These are phyloP conservation scores for Catharus bicknelli DNA, from an alignment of 2,113 vertebrate species.

Conservation along the genomic window DNA sequence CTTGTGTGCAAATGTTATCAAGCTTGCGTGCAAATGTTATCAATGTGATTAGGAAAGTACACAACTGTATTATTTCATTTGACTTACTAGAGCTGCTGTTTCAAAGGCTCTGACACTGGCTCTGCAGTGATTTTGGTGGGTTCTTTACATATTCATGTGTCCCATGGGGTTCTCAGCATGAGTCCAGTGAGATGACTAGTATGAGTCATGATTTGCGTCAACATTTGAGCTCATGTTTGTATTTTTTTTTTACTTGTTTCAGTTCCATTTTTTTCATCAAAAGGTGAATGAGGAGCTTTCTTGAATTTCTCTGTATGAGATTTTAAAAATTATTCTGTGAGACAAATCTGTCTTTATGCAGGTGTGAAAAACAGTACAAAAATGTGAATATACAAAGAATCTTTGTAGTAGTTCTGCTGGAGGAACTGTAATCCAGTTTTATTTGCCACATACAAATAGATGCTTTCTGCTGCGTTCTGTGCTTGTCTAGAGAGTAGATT, in stretches of 20 bases:
- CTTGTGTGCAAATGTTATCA: background rate
- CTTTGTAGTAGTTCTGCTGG: background rate
- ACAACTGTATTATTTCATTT: background rate
- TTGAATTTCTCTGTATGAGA: background rate
- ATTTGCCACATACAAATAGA: background rate
- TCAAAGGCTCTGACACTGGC: background rate
- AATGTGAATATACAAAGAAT: background rate
- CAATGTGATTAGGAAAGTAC: background rate
- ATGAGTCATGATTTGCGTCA: constrained; percentile 14
- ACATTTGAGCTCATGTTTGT: constrained; percentile 2
- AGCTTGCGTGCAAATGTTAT: background rate
- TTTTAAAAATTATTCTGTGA: background rate
- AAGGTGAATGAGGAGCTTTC: background rate
- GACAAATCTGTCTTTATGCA: background rate
- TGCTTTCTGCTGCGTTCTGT: background rate
- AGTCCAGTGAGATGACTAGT: constrained; percentile 35
- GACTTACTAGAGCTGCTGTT: background rate
- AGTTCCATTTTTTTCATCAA: background rate
- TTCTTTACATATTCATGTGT: background rate
- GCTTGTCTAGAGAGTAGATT: background rate
- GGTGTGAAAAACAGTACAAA: background rate
- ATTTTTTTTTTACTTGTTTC: constrained; percentile 22
- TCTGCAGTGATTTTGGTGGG: background rate
- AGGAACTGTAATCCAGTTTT: background rate
- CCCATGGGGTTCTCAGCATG: background rate